Percentiles rank a stretch among this genome's conserved stretches.
Conservation (phyloP, 2,888 invertebrate genomes). For the Diaprepes abbreviatus region DNA sequence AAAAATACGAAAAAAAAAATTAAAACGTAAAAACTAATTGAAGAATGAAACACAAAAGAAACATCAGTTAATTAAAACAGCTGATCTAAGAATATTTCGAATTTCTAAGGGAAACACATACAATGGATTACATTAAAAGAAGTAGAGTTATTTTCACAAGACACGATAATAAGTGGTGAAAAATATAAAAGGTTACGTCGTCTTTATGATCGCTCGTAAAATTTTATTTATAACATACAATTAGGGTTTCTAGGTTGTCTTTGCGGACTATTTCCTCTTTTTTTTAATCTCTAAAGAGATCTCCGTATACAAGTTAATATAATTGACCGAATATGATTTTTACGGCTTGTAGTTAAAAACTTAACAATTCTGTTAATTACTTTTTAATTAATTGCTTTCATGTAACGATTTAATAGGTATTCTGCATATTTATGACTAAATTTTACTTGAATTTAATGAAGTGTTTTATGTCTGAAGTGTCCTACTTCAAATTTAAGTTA, state of each 20-base stretch:
- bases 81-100: too few relatives aligned
- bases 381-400: too few relatives aligned
- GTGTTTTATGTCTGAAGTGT: too few relatives aligned
- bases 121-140: too few relatives aligned
- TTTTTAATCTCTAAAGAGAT: neutral
- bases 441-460: too few relatives aligned
- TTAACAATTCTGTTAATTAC: neutral
- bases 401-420: too few relatives aligned
- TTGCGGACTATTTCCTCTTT: neutral
- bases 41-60: too few relatives aligned
- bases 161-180: conserved; percentile 4
- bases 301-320: neutral
- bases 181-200: neutral
- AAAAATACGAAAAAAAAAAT: neutral
- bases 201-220: conserved; percentile 9
- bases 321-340: neutral
- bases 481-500: too few relatives aligned
- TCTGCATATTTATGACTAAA: too few relatives aligned
- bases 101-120: too few relatives aligned
- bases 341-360: neutral
- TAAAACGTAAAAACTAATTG: too few relatives aligned
- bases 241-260: conserved; percentile 4
- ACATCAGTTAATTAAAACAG: too few relatives aligned
- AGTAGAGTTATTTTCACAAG: conserved; percentile 12
- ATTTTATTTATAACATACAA: conserved; percentile 15